Percentiles rank a stretch among this genome's conserved stretches.
Evolutionary conservation across 2,113 vertebrate genomes (phyloP).

Genomic region (Geococcyx californianus): DNA sequence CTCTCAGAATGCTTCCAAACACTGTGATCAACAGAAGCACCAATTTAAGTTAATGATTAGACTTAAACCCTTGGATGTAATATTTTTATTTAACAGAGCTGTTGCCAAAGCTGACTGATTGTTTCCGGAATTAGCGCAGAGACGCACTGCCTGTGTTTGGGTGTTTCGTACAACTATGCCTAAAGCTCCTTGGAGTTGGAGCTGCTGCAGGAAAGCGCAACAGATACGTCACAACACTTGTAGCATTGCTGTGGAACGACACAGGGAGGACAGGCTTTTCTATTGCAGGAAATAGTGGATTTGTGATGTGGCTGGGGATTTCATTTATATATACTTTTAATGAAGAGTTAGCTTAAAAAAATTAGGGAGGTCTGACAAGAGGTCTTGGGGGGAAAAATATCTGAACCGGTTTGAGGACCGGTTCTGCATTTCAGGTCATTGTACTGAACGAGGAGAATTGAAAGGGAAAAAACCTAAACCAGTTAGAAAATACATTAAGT

Average conservation of each 20-base stretch:
- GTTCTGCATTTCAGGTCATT: neutral
- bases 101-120: neutral
- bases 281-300: neutral
- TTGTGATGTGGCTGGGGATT: neutral
- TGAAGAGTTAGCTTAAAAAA: neutral
- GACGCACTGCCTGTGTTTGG: neutral
- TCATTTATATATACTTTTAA: neutral
- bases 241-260: fast-evolving
- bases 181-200: neutral
- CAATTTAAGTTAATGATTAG: neutral
- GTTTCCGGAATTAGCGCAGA: neutral
- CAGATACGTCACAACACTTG: fast-evolving
- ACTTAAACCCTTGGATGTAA: neutral
- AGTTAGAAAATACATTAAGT: neutral
- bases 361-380: neutral
- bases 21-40: neutral
- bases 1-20: neutral
- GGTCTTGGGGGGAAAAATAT: neutral
- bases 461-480: neutral
- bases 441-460: neutral
- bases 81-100: neutral
- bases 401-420: neutral
- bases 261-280: neutral
- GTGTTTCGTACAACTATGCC: neutral
- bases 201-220: neutral